Evolutionary conservation across 2,888 invertebrate genomes (phyloP).

Genomic region (Crioceris asparagi): DNA sequence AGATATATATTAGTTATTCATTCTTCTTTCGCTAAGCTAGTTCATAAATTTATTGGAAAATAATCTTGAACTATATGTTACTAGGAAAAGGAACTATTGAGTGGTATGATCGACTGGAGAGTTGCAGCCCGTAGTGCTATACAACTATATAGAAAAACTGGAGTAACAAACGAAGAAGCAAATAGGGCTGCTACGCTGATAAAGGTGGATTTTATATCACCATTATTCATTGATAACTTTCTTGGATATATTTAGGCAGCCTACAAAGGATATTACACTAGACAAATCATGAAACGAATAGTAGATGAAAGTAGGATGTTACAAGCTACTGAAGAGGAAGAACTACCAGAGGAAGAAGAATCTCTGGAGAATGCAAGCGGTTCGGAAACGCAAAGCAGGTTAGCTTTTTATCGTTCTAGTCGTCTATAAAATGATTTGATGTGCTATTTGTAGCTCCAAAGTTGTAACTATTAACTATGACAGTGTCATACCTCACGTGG

Average conservation of each 20-base stretch:
- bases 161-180: conserved; percentile 33
- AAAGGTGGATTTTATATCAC: conserved; percentile 24
- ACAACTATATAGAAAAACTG: conserved; percentile 31
- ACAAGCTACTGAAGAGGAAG: conserved; percentile 8
- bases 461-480: conserved; percentile 23
- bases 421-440: conserved; percentile 1
- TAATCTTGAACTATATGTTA: no score
- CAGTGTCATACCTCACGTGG: conserved; percentile 25
- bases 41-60: no score
- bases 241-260: conserved; percentile 34
- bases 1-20: no score
- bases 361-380: not conserved
- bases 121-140: conserved; percentile 35
- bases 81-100: conserved; percentile 28
- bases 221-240: not conserved
- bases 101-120: conserved; percentile 36
- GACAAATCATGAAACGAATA: conserved; percentile 27
- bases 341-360: conserved; percentile 1
- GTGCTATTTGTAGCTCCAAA: conserved; percentile 7
- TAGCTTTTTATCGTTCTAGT: not conserved
- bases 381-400: no score
- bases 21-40: no score
- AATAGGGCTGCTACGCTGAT: conserved; percentile 35
- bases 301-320: conserved; percentile 12
- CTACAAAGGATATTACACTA: conserved; percentile 37